Base-by-base conservation (phyloP, 2,113 vertebrate species). In the Nematolebias whitei region DNA sequence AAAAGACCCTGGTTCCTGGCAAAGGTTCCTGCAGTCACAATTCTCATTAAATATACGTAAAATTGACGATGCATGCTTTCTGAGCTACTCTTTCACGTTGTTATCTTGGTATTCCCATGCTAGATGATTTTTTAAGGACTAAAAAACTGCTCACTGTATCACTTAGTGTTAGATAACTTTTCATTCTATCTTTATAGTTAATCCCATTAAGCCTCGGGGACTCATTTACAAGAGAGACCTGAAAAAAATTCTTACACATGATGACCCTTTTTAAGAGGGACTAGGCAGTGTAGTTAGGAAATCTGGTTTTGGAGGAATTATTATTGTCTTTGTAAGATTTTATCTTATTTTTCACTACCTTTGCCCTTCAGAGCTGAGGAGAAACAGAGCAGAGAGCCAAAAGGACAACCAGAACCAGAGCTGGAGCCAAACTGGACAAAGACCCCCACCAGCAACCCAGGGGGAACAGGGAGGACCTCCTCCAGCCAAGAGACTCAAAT, bases 401-500 rank as follows among this genome's bases (percentile, higher is more conserved):
- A 57, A 74, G 19, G 84, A 78, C 65, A 87, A 78, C 81, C 86
- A 85, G 77, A 85, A 48, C 62, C 76, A 74, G 52, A 80, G 51
- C 79, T 87, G 87, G 87, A 86, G 45, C 68, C 90, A 89, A 77
- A 66, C 76, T 57, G 78, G 85, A 82, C 83, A 80, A 64, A 72
- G 81, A 78, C 26, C 63, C 35, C 79, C 60, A 41, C 81, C 82
- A 59, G 75, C 64, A 77, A 61, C 56, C 76, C 96, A 94, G 76
- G 94, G 93, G 83, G 96, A 96, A 57, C 85, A 82, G 38, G 82
- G 79, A 59, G 88, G 83, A 41, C 96, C 94, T 69, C 97, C 96
- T 22, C 95, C 96, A 68, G 93, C 95, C 90, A 98, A 98, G 93
- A 97, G 96, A 92, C 96, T 96, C 92, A 98, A 97, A 88, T 92